phyloP scores from a whole-genome alignment of 1,140 invertebrate species.

The Dolichoris vasculosae region DNA sequence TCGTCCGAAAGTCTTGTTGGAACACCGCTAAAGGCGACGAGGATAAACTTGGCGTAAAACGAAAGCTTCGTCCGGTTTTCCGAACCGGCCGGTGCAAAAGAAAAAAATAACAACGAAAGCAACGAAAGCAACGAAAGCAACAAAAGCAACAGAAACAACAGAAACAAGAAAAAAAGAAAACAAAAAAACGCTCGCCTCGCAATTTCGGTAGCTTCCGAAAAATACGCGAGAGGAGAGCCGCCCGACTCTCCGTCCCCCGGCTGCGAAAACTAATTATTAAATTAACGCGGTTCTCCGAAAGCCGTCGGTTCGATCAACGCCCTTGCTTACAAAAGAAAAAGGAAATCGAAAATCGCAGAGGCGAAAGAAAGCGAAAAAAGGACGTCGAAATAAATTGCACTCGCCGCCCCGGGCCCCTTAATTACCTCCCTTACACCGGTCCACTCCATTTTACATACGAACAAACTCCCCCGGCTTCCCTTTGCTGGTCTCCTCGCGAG shows the following conservation, averaged over 20 bases:
- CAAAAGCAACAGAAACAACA: too few species aligned
- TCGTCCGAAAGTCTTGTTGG: background rate
- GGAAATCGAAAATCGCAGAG: background rate
- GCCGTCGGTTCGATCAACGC: background rate
- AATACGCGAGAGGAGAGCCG: background rate
- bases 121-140: too few species aligned
- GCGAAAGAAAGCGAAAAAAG: background rate
- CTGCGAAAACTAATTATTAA: conserved; percentile 6
- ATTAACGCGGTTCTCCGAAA: background rate
- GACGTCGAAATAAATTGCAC: conserved; percentile 40
- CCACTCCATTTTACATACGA: conserved; percentile 29
- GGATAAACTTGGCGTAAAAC: background rate
- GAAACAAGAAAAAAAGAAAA: too few species aligned
- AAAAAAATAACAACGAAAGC: too few species aligned
- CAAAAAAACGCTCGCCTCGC: background rate
- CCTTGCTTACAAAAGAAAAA: background rate
- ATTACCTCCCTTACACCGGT: conserved; percentile 8
- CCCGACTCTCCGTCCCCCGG: background rate
- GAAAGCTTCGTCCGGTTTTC: background rate
- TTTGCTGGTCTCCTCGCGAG: background rate
- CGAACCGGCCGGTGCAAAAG: too few species aligned
- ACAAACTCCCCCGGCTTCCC: background rate
- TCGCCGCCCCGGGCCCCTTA: background rate
- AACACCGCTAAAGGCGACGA: too few species aligned
- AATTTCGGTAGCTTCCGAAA: background rate